Conservation (phyloP, 2,888 invertebrate genomes). For the Limenitis arthemis region DNA sequence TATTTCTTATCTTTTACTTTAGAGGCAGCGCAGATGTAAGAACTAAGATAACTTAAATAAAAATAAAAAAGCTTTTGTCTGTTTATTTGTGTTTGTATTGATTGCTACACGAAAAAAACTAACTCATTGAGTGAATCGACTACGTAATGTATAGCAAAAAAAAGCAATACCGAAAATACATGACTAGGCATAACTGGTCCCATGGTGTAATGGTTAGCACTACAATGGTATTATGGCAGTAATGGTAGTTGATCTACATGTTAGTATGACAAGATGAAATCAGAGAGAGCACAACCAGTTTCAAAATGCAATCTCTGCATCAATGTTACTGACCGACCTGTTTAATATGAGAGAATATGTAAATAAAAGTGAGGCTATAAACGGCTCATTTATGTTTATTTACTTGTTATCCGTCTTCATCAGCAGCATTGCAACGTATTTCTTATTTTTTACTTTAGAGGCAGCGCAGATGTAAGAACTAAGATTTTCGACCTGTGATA, state of each 20-base stretch:
- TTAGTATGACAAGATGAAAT: neutral
- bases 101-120: no score
- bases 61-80: no score
- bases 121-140: no score
- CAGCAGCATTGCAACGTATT: slow-evolving; percentile 15
- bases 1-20: slow-evolving; percentile 12
- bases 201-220: slow-evolving; percentile 75
- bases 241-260: neutral
- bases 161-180: neutral
- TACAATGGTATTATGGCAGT: slow-evolving; percentile 23
- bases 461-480: neutral
- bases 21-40: slow-evolving; percentile 2
- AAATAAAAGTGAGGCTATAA: slow-evolving; percentile 17
- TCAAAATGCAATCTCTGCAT: slow-evolving; percentile 20
- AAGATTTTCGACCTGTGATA: neutral
- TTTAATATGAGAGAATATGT: slow-evolving; percentile 18
- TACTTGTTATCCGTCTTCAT: slow-evolving; percentile 21
- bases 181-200: slow-evolving; percentile 37
- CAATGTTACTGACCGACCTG: slow-evolving; percentile 18
- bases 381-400: slow-evolving; percentile 19
- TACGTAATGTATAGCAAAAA: neutral
- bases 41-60: no score
- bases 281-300: slow-evolving; percentile 19
- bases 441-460: slow-evolving; percentile 7
- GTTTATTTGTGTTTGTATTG: no score